Base-by-base conservation (phyloP, 2,113 vertebrate genomes). In the Pseudorectes ferrugineus region DNA sequence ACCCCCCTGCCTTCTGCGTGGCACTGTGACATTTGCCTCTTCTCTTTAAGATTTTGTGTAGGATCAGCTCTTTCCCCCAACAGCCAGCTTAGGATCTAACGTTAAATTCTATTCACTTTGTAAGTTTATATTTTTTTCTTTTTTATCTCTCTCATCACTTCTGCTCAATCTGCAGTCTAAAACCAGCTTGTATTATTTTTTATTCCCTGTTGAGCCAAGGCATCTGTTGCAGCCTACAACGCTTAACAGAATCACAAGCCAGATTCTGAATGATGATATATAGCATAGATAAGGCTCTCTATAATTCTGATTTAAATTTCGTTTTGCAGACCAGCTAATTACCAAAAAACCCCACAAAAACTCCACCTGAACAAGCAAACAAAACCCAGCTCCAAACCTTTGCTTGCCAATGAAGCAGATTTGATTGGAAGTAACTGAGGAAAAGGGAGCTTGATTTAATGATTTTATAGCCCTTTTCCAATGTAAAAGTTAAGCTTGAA, bases 151-250 rank as follows among this genome's bases (percentile, higher is more conserved):
- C 55, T 63, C 57, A 88, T 74, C 43, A 84, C 31, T 91, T 92
- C 59, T 83, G 15, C 73, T 91, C 33, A 28, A 88, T 75, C 70
- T 75, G 18, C 55, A 71, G 23, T 52, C 73, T 85, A 72, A 95
- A 95, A 28, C 58, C 62, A 82, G 59, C 90, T 82, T 88, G 46
- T 23, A 82, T 94, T 88, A 83, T 91, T 93, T 91, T 74, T 85
- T 87, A 57, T 92, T 92, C 81, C 42, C 51, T 75, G 65, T 84
- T 93, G 86, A 95, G 89, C 87, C 87, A 95, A 93, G 84, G 35
- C 92, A 95, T 94, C 93, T 96, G 86, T 85, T 93, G 48, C 91
- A 95, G 84, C 80, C 89, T 89, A 79, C 84, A 95, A 73, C 73
- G 78, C 52, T 94, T 79, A 76, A 24, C 62, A 88, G 85, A 92